Conservation (phyloP, 2,113 vertebrate species). For the Abramis brama region DNA sequence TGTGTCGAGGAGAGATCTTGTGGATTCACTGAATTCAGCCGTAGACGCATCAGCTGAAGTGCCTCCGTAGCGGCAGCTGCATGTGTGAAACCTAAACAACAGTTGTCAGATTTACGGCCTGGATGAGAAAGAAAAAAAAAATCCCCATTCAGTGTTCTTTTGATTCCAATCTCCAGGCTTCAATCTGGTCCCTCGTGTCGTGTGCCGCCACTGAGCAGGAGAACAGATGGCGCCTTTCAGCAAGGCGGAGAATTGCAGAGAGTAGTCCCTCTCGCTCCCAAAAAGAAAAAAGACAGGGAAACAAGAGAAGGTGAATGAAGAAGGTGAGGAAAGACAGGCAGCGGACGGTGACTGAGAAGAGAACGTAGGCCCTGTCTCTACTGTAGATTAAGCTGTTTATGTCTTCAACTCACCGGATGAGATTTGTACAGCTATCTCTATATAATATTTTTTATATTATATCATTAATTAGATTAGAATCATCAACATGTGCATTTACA, state of each 20-base stretch:
- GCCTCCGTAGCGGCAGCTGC: slow-evolving; percentile 5
- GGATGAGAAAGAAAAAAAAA: background rate
- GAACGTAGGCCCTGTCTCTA: background rate
- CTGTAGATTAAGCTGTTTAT: background rate
- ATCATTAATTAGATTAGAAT: background rate
- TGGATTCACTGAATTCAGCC: background rate
- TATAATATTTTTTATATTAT: background rate
- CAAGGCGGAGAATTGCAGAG: slow-evolving; percentile 19
- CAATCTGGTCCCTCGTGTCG: slow-evolving; percentile 52
- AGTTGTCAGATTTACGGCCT: slow-evolving; percentile 45
- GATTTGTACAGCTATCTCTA: background rate
- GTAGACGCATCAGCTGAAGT: background rate
- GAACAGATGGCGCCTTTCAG: slow-evolving; percentile 62
- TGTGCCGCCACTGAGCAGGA: slow-evolving; percentile 18
- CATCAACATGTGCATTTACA: background rate
- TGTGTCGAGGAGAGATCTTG: background rate
- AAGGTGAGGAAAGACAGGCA: slow-evolving; percentile 26
- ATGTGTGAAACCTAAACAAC: slow-evolving; percentile 42
- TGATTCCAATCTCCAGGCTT: slow-evolving; percentile 57
- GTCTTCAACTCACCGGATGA: background rate
- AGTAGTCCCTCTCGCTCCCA: background rate
- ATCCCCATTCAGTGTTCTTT: slow-evolving; percentile 44
- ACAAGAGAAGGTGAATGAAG: slow-evolving; percentile 1
- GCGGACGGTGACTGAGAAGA: background rate
- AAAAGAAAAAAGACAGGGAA: slow-evolving; percentile 9